A percentile compares a stretch with the other conserved stretches of the same genome.
Evolutionary conservation across 2,888 invertebrate species (phyloP).

Genomic region (Luffia ferchaultella): DNA sequence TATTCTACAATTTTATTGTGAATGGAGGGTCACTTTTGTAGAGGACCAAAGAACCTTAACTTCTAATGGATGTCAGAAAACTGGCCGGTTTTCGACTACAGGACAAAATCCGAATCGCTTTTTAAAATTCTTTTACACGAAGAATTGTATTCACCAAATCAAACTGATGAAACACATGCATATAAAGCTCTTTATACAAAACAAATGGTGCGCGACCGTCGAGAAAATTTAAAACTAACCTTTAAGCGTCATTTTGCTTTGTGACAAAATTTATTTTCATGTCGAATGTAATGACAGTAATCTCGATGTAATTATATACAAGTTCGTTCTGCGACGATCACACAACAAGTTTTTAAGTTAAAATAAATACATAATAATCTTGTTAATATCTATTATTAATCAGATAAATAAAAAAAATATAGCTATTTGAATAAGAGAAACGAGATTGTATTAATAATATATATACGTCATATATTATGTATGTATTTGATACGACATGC

Average conservation of each 20-base stretch:
- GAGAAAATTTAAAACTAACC: background rate
- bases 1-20: constrained; percentile 52
- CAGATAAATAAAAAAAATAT: constrained; percentile 25
- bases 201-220: background rate
- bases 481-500: constrained; percentile 37
- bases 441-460: constrained; percentile 26
- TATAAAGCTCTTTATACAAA: no score
- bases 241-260: background rate
- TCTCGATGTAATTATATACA: no score
- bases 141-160: background rate
- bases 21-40: constrained; percentile 50
- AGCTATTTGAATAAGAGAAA: background rate
- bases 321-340: background rate
- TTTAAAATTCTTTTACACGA: background rate
- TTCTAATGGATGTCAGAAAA: constrained; percentile 55
- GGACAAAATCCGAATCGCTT: background rate
- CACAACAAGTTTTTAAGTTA: constrained; percentile 9
- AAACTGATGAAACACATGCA: background rate
- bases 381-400: constrained; percentile 54
- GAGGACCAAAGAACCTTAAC: constrained; percentile 51
- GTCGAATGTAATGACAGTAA: no score
- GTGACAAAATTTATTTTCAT: background rate
- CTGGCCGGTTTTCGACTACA: constrained; percentile 51
- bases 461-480: background rate
- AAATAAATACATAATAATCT: constrained; percentile 29